Conservation (phyloP, 2,888 invertebrate species). For the Synergus gifuensis region DNA sequence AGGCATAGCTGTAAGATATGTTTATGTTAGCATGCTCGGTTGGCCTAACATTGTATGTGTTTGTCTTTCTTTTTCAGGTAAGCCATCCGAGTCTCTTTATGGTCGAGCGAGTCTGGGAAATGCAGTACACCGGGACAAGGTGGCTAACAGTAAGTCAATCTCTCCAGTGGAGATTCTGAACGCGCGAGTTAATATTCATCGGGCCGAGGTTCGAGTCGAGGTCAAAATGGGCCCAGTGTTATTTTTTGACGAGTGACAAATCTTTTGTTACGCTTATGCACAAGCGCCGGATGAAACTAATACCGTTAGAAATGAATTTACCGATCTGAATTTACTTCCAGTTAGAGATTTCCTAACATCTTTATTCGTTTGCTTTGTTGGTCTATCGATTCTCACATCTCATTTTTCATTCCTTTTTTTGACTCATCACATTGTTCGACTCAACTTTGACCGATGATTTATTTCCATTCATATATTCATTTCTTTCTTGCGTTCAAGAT, state of each 20-base stretch:
- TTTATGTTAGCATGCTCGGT: slow-evolving; percentile 51
- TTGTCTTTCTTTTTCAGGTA: slow-evolving; percentile 67
- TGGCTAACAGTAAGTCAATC: slow-evolving; percentile 54
- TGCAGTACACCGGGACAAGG: slow-evolving; percentile 51
- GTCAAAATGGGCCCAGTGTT: slow-evolving; percentile 25
- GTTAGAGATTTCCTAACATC: slow-evolving; percentile 2
- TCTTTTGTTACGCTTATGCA: slow-evolving; percentile 30
- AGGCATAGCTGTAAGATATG: slow-evolving; percentile 60
- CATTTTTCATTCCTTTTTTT: slow-evolving; percentile 22
- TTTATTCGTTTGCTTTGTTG: slow-evolving; percentile 20
- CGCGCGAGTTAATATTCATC: slow-evolving; percentile 43
- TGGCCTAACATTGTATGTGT: slow-evolving; percentile 56
- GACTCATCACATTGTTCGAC: slow-evolving; percentile 25
- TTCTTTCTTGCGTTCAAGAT: background rate
- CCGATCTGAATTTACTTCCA: slow-evolving; percentile 12
- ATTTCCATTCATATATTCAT: slow-evolving; percentile 7
- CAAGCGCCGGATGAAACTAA: slow-evolving; percentile 14
- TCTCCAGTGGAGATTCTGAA: slow-evolving; percentile 51
- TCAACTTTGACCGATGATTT: slow-evolving; percentile 40
- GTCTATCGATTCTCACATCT: slow-evolving; percentile 11
- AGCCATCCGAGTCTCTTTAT: slow-evolving; percentile 58
- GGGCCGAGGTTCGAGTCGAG: slow-evolving; percentile 41
- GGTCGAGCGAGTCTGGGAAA: slow-evolving; percentile 46
- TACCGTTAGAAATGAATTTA: slow-evolving; percentile 13
- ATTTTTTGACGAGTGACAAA: slow-evolving; percentile 35